Evolutionary conservation across 2,888 invertebrate species (phyloP).

Genomic region (Platycnemis pennipes): DNA sequence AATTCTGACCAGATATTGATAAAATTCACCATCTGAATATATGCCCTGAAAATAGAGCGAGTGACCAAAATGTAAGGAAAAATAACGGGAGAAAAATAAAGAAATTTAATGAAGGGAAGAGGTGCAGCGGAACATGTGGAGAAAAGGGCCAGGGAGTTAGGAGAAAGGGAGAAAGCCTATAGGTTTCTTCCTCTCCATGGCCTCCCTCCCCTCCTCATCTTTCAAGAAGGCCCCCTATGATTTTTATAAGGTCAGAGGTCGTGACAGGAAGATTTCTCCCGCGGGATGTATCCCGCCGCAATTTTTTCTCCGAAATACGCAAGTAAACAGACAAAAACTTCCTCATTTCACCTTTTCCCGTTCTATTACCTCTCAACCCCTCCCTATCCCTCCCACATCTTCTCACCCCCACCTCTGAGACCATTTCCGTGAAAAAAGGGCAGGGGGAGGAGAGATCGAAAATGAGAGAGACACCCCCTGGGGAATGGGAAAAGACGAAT

Average conservation of each 20-base stretch:
- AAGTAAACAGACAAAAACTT: neutral
- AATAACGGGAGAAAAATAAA: neutral
- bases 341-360: neutral
- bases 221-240: neutral
- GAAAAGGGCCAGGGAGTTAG: neutral
- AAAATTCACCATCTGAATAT: too few species aligned
- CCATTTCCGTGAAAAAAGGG: neutral
- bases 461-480: neutral
- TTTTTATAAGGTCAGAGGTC: slow-evolving; percentile 42
- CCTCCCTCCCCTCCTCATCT: neutral
- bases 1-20: too few species aligned
- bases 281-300: neutral
- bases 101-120: neutral
- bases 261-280: neutral
- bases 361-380: too few species aligned
- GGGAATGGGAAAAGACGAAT: neutral
- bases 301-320: neutral
- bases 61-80: neutral
- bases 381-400: neutral
- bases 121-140: neutral
- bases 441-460: neutral
- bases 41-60: too few species aligned
- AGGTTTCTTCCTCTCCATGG: neutral
- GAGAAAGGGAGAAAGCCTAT: neutral
- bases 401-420: neutral